A percentile compares a stretch with the other conserved stretches of the same genome.
These are phyloP conservation scores for Gracilinanus agilis DNA, from an alignment of 2,113 vertebrate genomes.

Conservation along the genomic window DNA sequence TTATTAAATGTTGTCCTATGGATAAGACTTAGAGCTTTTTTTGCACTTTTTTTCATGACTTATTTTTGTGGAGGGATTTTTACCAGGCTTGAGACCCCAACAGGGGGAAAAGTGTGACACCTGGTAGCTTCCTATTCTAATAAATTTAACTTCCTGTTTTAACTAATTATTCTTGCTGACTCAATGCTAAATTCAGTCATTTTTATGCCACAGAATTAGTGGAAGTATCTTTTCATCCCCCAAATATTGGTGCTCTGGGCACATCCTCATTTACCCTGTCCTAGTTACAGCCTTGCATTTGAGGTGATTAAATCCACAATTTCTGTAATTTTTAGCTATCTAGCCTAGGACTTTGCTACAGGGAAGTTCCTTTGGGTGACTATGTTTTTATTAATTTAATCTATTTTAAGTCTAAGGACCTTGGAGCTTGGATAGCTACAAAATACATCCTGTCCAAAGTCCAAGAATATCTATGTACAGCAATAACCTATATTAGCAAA, in stretches of 20 bases:
- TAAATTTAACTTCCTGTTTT: neutral
- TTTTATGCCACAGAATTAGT: neutral
- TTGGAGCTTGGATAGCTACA: neutral
- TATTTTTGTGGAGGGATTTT: neutral
- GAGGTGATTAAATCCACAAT: neutral
- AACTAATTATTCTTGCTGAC: neutral
- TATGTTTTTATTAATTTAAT: neutral
- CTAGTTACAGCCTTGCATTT: neutral
- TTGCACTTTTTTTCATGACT: too few species aligned
- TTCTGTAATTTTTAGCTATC: constrained; percentile 1
- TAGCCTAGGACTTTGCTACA: neutral
- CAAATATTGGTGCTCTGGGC: neutral
- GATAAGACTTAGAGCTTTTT: too few species aligned
- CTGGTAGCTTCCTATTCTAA: neutral
- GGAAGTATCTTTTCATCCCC: neutral
- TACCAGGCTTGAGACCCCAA: neutral
- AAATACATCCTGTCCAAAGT: neutral
- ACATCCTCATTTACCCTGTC: neutral
- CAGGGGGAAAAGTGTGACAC: neutral
- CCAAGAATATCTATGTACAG: neutral
- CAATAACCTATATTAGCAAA: neutral
- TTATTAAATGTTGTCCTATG: too few species aligned
- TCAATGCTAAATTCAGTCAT: neutral
- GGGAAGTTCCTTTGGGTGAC: neutral
- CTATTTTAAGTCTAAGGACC: constrained; percentile 5